Evolutionary conservation across 2,888 invertebrate genomes (phyloP).

Genomic region (Parnassius orleans): DNA sequence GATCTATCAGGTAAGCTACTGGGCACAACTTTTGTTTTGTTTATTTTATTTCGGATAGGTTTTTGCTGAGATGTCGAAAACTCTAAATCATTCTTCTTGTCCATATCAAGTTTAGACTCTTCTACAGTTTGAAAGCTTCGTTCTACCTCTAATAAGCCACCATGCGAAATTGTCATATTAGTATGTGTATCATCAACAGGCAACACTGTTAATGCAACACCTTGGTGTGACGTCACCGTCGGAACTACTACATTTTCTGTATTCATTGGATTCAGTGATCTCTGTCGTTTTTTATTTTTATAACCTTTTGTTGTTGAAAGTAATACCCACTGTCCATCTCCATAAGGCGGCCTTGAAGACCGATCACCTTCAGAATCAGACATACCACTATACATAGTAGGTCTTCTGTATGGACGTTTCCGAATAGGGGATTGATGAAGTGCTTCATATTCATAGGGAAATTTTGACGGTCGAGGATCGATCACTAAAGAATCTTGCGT

Average conservation of each 20-base stretch:
- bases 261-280: slow-evolving; percentile 53
- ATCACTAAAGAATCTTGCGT: slow-evolving; percentile 71
- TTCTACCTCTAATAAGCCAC: slow-evolving; percentile 88
- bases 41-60: slow-evolving; percentile 54
- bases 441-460: slow-evolving; percentile 73
- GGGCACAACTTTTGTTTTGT: slow-evolving; percentile 54
- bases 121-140: slow-evolving; percentile 86
- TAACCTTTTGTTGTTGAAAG: slow-evolving; percentile 90
- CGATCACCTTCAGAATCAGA: slow-evolving; percentile 70
- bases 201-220: slow-evolving; percentile 86
- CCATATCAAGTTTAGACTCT: slow-evolving; percentile 73
- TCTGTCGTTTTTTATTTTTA: slow-evolving; percentile 76
- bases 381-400: slow-evolving; percentile 74
- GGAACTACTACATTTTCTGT: slow-evolving; percentile 51
- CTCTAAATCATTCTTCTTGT: slow-evolving; percentile 61
- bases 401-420: slow-evolving; percentile 64
- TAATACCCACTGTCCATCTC: slow-evolving; percentile 89
- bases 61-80: slow-evolving; percentile 50
- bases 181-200: slow-evolving; percentile 83
- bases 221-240: slow-evolving; percentile 72
- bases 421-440: slow-evolving; percentile 57
- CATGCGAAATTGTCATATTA: slow-evolving; percentile 85
- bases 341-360: slow-evolving; percentile 81
- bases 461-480: slow-evolving; percentile 72
- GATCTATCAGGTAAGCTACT: slow-evolving; percentile 76